Evolutionary conservation across 2,888 invertebrate genomes (phyloP).

Genomic region (Nomada hirtipes): DNA sequence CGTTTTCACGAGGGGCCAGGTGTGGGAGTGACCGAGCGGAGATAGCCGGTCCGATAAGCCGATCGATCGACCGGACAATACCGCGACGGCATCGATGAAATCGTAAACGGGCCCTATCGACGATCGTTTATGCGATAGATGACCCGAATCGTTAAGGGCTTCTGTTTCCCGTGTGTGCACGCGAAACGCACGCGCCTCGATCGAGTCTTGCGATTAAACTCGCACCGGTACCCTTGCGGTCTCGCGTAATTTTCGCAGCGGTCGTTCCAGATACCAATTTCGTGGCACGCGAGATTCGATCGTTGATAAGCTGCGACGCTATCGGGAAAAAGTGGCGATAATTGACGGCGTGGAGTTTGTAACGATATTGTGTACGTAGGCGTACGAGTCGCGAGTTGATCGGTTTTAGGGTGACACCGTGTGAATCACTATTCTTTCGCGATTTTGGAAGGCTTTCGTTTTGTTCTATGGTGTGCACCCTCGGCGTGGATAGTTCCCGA

Average conservation of each 20-base stretch:
- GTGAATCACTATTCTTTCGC: constrained; percentile 5
- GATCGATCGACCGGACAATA: constrained; percentile 73
- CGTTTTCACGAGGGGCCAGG: constrained; percentile 68
- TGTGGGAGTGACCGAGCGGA: constrained; percentile 75
- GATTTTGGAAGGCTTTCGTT: no score
- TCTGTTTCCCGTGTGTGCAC: constrained; percentile 63
- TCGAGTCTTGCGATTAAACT: constrained; percentile 47
- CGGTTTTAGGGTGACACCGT: not conserved
- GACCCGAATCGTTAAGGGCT: constrained; percentile 77
- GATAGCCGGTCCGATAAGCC: constrained; percentile 73
- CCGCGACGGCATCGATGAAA: constrained; percentile 71
- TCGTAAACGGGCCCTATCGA: constrained; percentile 60
- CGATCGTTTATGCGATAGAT: constrained; percentile 72
- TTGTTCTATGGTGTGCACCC: no score
- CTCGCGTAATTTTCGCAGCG: constrained; percentile 44
- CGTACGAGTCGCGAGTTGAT: not conserved
- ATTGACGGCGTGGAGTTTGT: constrained; percentile 35
- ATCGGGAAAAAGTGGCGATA: constrained; percentile 2
- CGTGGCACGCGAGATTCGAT: not conserved
- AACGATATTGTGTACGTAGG: constrained; percentile 5
- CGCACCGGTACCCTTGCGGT: constrained; percentile 24
- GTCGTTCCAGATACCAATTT: constrained; percentile 21
- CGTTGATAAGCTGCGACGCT: constrained; percentile 4
- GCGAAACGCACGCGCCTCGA: constrained; percentile 46
- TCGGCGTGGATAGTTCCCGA: no score